Base-by-base conservation (phyloP, 2,888 invertebrate species). In the Charanyca ferruginea region DNA sequence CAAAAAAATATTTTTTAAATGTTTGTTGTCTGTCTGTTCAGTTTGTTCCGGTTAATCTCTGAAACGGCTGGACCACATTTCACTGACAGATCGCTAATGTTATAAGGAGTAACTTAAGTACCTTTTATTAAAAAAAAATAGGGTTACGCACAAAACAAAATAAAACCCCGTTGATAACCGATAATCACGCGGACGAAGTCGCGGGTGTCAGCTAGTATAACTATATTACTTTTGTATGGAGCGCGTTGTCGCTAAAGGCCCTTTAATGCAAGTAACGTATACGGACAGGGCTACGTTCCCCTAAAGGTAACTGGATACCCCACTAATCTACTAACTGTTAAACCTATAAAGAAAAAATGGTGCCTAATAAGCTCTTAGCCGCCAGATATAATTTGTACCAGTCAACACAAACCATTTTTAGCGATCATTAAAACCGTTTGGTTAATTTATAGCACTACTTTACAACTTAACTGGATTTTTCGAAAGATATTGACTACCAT, bases 361-460 rank as follows among this genome's bases (percentile, higher is more conserved):
- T 28, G 66, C 57, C 81, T 70, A 75, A 73, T 77, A 72, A 68
- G 54, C 59, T 65, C 49, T 66, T 57, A 62, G 35, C 54, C 20
- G 45, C 55, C 16, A 13, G 49, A 55, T 32, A 49, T 73, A 79
- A 73, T 81, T 73, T 69, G 57, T 68, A 60, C 28, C 41, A 57
- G 71, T 68, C 83, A 68, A 70, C 42, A 62, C 70, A 52, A 7
- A 47, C 79, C 78, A 68, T 83, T 80, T 83, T 81, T 62, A 65
- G 72, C 35, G 64, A 71, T 74, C 59, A 81, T 77, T 83, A 73
- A 71, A 72, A 75, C 62, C 16, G 42, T 64, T 41, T 8, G n/a
- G 45, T n/a, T 72, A 69, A 79, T 73, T 77, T 67, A 83, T 79
- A 61, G 23, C 28, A 45, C 48, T 60, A 59, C 60, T 70, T 69